These are phyloP conservation scores for Ennomos quercinarius DNA, from an alignment of 2,888 invertebrate species.

Conservation along the genomic window DNA sequence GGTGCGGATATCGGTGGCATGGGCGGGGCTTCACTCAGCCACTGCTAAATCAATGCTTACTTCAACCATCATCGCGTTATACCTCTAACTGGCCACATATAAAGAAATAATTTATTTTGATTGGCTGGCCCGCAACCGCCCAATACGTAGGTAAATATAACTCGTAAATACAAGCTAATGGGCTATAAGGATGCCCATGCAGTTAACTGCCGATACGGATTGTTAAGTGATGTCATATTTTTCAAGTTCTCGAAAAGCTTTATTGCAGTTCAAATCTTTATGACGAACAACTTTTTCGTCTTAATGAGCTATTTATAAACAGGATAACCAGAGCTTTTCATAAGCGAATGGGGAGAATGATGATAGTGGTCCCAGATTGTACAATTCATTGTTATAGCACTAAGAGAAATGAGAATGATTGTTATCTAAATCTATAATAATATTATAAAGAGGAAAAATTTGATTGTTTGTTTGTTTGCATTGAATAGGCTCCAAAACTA, in stretches of 20 bases:
- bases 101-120: constrained; percentile 68
- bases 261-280: constrained; percentile 30
- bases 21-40: constrained; percentile 42
- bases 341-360: constrained; percentile 9
- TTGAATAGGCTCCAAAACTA: no score
- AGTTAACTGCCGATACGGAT: constrained; percentile 44
- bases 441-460: no score
- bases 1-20: constrained; percentile 29
- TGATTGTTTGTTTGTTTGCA: no score
- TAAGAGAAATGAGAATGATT: no score
- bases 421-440: no score
- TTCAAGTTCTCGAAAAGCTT: constrained; percentile 29
- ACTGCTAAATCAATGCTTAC: constrained; percentile 49
- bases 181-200: constrained; percentile 49
- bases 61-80: constrained; percentile 22
- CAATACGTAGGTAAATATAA: constrained; percentile 39
- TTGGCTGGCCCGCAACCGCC: constrained; percentile 52
- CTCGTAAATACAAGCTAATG: constrained; percentile 46
- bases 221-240: constrained; percentile 42
- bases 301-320: constrained; percentile 24
- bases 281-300: constrained; percentile 21
- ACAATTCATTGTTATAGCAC: constrained; percentile 12
- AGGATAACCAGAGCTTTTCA: constrained; percentile 16
- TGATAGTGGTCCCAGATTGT: constrained; percentile 4
- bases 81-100: constrained; percentile 55